These are phyloP conservation scores for Tigriopus californicus DNA, from an alignment of 2,888 invertebrate species.

Conservation along the genomic window DNA sequence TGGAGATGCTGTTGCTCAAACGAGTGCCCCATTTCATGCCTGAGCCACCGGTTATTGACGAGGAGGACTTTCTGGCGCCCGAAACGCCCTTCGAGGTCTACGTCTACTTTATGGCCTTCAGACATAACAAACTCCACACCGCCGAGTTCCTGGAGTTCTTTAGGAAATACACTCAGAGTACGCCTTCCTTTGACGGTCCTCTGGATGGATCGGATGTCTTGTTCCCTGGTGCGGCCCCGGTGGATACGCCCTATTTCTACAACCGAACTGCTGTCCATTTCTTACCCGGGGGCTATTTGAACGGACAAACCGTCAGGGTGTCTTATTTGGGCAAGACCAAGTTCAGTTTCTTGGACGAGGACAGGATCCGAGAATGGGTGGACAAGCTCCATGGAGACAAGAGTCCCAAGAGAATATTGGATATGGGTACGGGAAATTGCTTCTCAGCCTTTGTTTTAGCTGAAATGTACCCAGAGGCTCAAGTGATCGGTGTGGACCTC, in stretches of 20 bases:
- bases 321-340: constrained; percentile 7
- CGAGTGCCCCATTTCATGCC: constrained; percentile 8
- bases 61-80: neutral
- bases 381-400: neutral
- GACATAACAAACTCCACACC: neutral
- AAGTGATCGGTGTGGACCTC: constrained; percentile 2
- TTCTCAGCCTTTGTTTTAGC: constrained; percentile 8
- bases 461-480: constrained; percentile 4
- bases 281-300: constrained; percentile 9
- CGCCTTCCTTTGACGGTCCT: neutral
- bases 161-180: neutral
- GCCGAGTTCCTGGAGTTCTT: constrained; percentile 2
- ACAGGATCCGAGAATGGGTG: neutral
- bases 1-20: neutral
- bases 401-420: constrained; percentile 3
- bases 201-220: neutral
- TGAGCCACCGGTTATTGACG: constrained; percentile 4
- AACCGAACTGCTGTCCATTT: neutral
- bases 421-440: constrained; percentile 9
- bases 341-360: constrained; percentile 9
- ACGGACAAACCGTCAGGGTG: constrained; percentile 1
- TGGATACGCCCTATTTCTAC: neutral
- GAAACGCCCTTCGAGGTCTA: constrained; percentile 12
- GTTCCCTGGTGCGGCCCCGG: neutral
- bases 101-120: constrained; percentile 7